Conservation (phyloP, 1,140 invertebrate species). For the Bombus haemorrhoidalis region DNA sequence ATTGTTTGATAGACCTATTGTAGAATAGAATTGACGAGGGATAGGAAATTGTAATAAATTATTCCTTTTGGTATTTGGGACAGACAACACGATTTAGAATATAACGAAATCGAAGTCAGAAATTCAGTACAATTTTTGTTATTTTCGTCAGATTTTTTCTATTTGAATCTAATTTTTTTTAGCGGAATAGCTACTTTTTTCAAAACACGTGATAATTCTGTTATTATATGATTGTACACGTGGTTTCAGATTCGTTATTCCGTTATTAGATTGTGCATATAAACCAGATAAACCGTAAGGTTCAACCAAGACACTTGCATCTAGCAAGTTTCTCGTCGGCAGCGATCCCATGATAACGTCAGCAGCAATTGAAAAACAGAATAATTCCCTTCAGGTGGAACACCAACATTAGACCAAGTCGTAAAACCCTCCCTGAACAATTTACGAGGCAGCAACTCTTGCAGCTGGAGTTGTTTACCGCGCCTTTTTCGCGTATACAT, state of each 20-base stretch:
- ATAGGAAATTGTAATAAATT: background rate
- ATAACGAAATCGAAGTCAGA: too few species aligned
- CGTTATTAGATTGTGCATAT: background rate
- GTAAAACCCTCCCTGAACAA: constrained; percentile 43
- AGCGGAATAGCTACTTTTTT: background rate
- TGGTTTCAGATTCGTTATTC: background rate
- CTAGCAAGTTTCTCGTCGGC: too few species aligned
- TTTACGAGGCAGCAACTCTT: constrained; percentile 55
- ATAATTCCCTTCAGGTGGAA: background rate
- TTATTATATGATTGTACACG: background rate
- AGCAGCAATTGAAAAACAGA: constrained; percentile 20
- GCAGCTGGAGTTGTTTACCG: constrained; percentile 19
- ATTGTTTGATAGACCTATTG: too few species aligned
- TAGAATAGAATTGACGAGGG: background rate
- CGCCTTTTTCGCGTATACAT: constrained; percentile 35
- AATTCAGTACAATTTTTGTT: too few species aligned
- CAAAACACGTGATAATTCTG: background rate
- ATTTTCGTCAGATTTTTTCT: too few species aligned
- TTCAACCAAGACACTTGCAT: background rate
- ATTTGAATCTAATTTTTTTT: too few species aligned
- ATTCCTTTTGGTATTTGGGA: too few species aligned
- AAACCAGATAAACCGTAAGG: background rate
- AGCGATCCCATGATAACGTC: background rate
- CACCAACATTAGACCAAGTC: constrained; percentile 31
- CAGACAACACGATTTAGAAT: too few species aligned